Percentiles rank a stretch among this genome's conserved stretches.
These are phyloP conservation scores for Cantharis rustica DNA, from an alignment of 2,888 invertebrate genomes.

Conservation along the genomic window DNA sequence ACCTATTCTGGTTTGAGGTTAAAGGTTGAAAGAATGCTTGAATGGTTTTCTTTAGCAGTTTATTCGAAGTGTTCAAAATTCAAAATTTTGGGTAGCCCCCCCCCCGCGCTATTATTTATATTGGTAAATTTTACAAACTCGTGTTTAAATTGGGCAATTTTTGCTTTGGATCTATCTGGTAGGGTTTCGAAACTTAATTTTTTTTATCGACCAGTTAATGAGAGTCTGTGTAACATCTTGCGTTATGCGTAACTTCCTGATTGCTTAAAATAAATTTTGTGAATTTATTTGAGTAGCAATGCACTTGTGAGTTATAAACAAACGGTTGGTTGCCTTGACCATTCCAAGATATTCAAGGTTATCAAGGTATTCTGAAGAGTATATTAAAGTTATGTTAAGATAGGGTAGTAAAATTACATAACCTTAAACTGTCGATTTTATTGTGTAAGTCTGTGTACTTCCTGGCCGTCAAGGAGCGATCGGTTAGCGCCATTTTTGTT, in stretches of 20 bases:
- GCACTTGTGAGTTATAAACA: conserved; percentile 1
- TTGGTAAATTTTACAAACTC: background rate
- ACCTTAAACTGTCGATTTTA: background rate
- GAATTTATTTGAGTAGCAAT: background rate
- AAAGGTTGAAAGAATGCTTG: background rate
- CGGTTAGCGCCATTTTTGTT: background rate
- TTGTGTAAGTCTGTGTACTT: background rate
- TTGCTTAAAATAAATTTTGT: background rate
- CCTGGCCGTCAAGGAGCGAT: background rate
- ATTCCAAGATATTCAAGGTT: conserved; percentile 2
- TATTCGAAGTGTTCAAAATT: background rate
- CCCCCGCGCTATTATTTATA: background rate
- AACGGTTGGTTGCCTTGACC: conserved; percentile 1
- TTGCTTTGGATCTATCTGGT: background rate
- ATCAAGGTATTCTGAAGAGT: background rate
- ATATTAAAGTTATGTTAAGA: conserved; percentile 2
- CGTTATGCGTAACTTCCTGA: background rate
- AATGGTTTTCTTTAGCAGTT: background rate
- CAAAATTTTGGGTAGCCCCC: background rate
- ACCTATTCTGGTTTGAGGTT: background rate
- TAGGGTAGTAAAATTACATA: conserved; percentile 3
- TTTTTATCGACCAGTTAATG: background rate
- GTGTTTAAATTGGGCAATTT: background rate
- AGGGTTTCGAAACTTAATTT: background rate
- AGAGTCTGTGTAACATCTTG: background rate